These are phyloP conservation scores for Macroglossus sobrinus DNA, from an alignment of 2,113 vertebrate genomes.

Conservation along the genomic window DNA sequence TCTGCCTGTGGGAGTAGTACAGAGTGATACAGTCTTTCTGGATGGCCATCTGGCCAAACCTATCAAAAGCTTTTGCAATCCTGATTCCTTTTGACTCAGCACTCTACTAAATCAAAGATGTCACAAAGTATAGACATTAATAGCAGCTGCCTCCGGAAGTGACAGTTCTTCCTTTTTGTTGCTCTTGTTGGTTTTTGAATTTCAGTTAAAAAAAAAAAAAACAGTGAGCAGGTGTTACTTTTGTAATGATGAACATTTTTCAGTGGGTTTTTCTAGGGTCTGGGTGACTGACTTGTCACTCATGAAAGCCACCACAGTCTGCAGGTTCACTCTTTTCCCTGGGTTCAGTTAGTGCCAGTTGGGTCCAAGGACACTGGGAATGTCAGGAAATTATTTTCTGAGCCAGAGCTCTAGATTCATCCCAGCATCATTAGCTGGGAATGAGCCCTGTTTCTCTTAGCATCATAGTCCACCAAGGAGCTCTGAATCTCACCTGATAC, in stretches of 20 bases:
- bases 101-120: neutral
- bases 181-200: neutral
- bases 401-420: neutral
- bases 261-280: neutral
- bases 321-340: neutral
- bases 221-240: neutral
- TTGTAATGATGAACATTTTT: neutral
- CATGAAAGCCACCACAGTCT: neutral
- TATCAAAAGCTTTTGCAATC: neutral
- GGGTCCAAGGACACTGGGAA: neutral
- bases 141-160: neutral
- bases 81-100: neutral
- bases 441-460: neutral
- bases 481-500: slow-evolving; percentile 76
- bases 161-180: neutral
- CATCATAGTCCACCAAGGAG: neutral
- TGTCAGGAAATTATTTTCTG: neutral
- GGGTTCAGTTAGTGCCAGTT: neutral
- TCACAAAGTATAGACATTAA: neutral
- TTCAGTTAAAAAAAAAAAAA: neutral
- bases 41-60: neutral
- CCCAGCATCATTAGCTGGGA: neutral
- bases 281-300: neutral
- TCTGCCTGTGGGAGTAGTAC: neutral
- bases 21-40: neutral